phyloP scores from a whole-genome alignment of 1,140 invertebrate genomes.

The Micrasema longulum region DNA sequence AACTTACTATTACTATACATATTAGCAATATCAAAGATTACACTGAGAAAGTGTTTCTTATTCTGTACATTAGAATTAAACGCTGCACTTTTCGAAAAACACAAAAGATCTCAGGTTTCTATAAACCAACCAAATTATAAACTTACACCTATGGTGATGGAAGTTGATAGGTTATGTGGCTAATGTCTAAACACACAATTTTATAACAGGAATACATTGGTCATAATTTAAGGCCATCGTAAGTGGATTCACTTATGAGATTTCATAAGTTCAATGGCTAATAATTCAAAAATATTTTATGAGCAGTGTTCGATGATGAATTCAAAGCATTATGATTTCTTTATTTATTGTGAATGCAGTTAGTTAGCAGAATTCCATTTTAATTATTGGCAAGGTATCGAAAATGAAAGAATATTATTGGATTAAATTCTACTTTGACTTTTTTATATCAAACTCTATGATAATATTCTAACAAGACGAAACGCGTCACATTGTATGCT shows the following conservation, averaged over 20 bases:
- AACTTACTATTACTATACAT: constrained; percentile 45
- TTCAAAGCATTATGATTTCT: too few relatives aligned
- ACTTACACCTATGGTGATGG: constrained; percentile 52
- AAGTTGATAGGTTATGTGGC: constrained; percentile 35
- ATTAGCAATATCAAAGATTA: constrained; percentile 52
- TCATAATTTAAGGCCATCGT: constrained; percentile 34
- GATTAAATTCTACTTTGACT: too few relatives aligned
- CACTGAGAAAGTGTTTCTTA: constrained; percentile 52
- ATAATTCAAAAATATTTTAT: constrained; percentile 4
- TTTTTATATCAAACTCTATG: too few relatives aligned
- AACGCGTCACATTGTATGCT: too few relatives aligned
- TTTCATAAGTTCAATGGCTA: constrained; percentile 24
- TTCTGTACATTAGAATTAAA: constrained; percentile 55
- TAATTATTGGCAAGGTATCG: too few relatives aligned
- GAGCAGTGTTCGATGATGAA: not conserved
- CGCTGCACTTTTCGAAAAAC: constrained; percentile 53
- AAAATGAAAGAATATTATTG: too few relatives aligned
- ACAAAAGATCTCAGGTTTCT: constrained; percentile 53
- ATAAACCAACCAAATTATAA: constrained; percentile 54
- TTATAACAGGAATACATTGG: constrained; percentile 35
- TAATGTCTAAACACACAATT: constrained; percentile 14
- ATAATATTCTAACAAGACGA: too few relatives aligned
- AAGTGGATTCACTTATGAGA: too few relatives aligned
- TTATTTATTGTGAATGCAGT: too few relatives aligned
- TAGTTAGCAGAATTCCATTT: too few relatives aligned